Conservation (phyloP, 2,888 invertebrate species). For the Amblyjoppa proteus region DNA sequence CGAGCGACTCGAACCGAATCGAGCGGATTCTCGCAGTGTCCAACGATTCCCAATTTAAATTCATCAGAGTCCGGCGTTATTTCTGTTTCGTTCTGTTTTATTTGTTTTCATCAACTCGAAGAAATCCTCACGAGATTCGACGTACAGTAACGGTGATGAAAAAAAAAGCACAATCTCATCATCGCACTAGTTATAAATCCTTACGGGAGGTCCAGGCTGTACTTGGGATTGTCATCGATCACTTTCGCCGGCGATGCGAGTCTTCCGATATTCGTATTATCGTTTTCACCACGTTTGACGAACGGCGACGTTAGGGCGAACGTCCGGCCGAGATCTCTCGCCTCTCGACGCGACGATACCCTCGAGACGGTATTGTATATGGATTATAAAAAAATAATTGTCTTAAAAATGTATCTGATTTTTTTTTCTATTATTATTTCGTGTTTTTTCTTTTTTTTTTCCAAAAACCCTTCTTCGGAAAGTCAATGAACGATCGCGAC, state of each 20-base stretch:
- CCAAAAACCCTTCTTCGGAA: not conserved
- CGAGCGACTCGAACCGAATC: constrained; percentile 1
- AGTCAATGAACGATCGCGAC: constrained; percentile 11
- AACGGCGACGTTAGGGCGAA: constrained; percentile 17
- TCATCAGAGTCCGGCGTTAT: not conserved
- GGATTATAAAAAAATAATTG: constrained; percentile 37
- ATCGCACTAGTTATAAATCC: constrained; percentile 31
- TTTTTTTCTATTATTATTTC: not conserved
- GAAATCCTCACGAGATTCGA: constrained; percentile 14
- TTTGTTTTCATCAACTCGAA: not conserved
- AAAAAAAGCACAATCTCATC: constrained; percentile 18
- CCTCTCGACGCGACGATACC: not conserved
- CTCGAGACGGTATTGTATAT: constrained; percentile 14
- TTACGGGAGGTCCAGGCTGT: constrained; percentile 12
- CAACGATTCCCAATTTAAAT: constrained; percentile 12
- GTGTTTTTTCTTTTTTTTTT: too few species aligned
- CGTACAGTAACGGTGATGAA: not conserved
- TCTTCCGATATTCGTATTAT: not conserved
- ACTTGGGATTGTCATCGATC: constrained; percentile 40
- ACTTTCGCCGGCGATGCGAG: constrained; percentile 29
- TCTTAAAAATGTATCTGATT: not conserved
- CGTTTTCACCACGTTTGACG: constrained; percentile 17
- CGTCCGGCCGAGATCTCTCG: not conserved
- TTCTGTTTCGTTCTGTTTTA: not conserved
- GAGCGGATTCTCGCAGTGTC: constrained; percentile 9